Evolutionary conservation across 1,140 invertebrate genomes (phyloP).

Genomic region (Orius laevigatus): DNA sequence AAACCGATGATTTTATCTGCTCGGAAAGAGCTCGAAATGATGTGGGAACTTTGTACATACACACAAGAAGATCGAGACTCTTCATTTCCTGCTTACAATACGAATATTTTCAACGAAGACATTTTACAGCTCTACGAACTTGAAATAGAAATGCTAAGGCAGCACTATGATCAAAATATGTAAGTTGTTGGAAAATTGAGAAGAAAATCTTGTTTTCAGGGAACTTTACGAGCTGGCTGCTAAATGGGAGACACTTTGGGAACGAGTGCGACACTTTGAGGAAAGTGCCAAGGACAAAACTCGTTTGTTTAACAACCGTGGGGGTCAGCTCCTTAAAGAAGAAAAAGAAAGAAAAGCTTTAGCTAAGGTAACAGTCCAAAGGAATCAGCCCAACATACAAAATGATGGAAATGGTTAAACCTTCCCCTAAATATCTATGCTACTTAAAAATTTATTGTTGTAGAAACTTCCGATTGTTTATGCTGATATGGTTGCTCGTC

Average conservation of each 20-base stretch:
- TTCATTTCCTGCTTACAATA: slow-evolving; percentile 9
- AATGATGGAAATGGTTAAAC: no score
- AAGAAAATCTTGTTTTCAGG: no score
- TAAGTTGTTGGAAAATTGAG: no score
- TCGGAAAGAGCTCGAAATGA: slow-evolving; percentile 12
- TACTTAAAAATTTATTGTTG: no score
- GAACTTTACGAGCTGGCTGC: slow-evolving; percentile 13
- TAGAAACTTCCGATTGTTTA: no score
- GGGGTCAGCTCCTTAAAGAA: slow-evolving; percentile 18
- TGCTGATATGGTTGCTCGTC: no score
- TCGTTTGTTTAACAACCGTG: slow-evolving; percentile 18
- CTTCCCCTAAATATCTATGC: no score
- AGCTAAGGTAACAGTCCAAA: no score
- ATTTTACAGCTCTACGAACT: slow-evolving; percentile 15
- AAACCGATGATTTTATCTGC: slow-evolving; percentile 12
- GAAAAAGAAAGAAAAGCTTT: slow-evolving; percentile 18
- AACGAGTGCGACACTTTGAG: slow-evolving; percentile 14
- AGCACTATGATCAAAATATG: slow-evolving; percentile 17
- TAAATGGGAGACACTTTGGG: slow-evolving; percentile 15
- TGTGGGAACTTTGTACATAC: slow-evolving; percentile 15
- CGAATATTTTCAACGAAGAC: slow-evolving; percentile 13
- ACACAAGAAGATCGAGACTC: slow-evolving; percentile 9
- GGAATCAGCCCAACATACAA: no score
- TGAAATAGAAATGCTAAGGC: slow-evolving; percentile 11
- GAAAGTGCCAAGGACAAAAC: slow-evolving; percentile 13